Evolutionary conservation across 2,888 invertebrate genomes (phyloP).

Genomic region (Cantharis flavilabris): DNA sequence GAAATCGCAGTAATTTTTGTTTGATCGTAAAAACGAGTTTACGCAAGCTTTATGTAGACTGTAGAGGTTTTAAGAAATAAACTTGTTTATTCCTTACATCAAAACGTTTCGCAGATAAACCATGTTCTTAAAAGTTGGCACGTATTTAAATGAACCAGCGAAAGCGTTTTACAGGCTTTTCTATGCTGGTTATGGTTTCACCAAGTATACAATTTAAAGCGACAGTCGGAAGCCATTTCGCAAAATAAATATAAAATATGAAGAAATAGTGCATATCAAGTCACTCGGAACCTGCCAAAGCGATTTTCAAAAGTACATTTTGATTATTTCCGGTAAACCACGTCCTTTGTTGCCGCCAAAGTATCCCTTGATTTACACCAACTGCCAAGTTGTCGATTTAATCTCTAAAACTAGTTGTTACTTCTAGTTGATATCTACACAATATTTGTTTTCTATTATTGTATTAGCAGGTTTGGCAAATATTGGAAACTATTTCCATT

Average conservation of each 20-base stretch:
- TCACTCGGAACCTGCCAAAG: background rate
- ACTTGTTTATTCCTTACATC: background rate
- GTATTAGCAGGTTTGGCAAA: no score
- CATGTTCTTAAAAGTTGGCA: background rate
- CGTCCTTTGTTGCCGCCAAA: background rate
- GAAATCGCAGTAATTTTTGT: background rate
- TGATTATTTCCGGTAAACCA: background rate
- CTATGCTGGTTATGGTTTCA: background rate
- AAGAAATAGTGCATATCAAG: background rate
- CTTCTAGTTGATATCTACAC: no score
- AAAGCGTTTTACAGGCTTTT: background rate
- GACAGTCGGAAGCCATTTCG: background rate
- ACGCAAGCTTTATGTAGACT: background rate
- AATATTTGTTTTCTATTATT: no score
- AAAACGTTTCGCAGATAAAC: background rate
- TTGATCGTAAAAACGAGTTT: background rate
- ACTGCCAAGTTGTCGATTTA: background rate
- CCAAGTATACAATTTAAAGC: background rate
- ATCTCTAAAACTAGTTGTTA: no score
- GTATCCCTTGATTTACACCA: background rate
- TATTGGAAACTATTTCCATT: no score
- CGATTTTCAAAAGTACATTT: background rate
- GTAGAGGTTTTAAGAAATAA: background rate
- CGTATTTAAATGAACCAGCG: background rate
- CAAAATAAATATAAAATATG: background rate